phyloP scores from a whole-genome alignment of 2,888 invertebrate genomes.

The Eudemis profundana region DNA sequence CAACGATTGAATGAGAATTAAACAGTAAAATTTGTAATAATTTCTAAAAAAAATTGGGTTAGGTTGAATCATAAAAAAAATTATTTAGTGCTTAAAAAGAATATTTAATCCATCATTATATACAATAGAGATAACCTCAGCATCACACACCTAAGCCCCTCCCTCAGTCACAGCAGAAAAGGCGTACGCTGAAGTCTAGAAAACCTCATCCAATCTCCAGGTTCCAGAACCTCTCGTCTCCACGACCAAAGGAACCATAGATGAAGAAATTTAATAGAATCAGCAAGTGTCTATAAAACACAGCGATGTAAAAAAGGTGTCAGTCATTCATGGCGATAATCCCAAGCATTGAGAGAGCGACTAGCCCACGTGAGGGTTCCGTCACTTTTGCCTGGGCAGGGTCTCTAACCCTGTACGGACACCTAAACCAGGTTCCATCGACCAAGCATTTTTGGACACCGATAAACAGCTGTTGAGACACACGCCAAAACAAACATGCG shows the following conservation, averaged over 20 bases:
- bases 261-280: slow-evolving; percentile 27
- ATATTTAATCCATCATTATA: slow-evolving; percentile 33
- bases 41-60: too few species aligned
- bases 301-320: slow-evolving; percentile 53
- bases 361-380: slow-evolving; percentile 73
- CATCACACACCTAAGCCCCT: slow-evolving; percentile 31
- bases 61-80: too few species aligned
- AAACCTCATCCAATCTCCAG: slow-evolving; percentile 7
- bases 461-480: slow-evolving; percentile 38
- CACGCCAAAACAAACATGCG: slow-evolving; percentile 7
- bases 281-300: slow-evolving; percentile 41
- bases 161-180: slow-evolving; percentile 25
- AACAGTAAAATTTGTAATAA: too few species aligned
- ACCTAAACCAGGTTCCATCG: slow-evolving; percentile 37
- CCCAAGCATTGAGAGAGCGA: slow-evolving; percentile 49
- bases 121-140: slow-evolving; percentile 31
- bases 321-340: slow-evolving; percentile 50
- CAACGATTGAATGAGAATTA: too few species aligned
- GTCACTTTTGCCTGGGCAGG: slow-evolving; percentile 52
- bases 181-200: slow-evolving; percentile 23
- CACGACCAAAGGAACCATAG: slow-evolving; percentile 6
- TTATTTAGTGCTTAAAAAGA: slow-evolving; percentile 12
- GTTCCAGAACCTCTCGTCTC: slow-evolving; percentile 9
- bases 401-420: slow-evolving; percentile 34
- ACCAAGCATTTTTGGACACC: slow-evolving; percentile 39